Conservation (phyloP, 2,888 invertebrate genomes). For the Electrophaes corylata region DNA sequence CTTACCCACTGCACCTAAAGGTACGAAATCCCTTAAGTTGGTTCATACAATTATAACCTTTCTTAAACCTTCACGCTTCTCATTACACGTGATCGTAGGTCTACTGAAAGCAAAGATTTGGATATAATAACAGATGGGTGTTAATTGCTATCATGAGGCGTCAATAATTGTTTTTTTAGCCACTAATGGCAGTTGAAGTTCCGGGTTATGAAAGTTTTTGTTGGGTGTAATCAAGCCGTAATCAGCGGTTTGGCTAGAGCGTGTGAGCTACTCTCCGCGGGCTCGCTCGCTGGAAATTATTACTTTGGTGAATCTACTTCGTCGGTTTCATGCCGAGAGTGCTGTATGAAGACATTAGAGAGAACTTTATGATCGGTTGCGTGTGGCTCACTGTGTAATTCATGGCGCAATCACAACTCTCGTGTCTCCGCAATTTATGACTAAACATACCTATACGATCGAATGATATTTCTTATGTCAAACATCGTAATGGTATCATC, state of each 20-base stretch:
- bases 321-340: constrained; percentile 62
- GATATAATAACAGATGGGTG: constrained; percentile 79
- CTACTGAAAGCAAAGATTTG: constrained; percentile 75
- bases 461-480: constrained; percentile 54
- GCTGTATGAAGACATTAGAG: constrained; percentile 79
- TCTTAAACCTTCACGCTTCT: constrained; percentile 53
- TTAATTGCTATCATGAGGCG: constrained; percentile 82
- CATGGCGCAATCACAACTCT: constrained; percentile 68
- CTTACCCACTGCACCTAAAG: constrained; percentile 51
- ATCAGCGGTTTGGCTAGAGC: constrained; percentile 77
- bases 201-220: constrained; percentile 82
- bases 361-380: constrained; percentile 74
- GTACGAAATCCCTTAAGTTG: constrained; percentile 47
- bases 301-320: constrained; percentile 66
- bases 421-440: constrained; percentile 67
- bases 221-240: constrained; percentile 79
- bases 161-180: constrained; percentile 80
- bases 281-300: constrained; percentile 69
- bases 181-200: constrained; percentile 77
- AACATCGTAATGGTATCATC: constrained; percentile 33
- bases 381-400: constrained; percentile 71
- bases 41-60: constrained; percentile 47
- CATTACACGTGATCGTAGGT: constrained; percentile 68
- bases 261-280: constrained; percentile 72
- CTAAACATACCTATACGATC: constrained; percentile 53